Evolutionary conservation across 2,888 invertebrate genomes (phyloP).

Genomic region (Smittia aterrima): DNA sequence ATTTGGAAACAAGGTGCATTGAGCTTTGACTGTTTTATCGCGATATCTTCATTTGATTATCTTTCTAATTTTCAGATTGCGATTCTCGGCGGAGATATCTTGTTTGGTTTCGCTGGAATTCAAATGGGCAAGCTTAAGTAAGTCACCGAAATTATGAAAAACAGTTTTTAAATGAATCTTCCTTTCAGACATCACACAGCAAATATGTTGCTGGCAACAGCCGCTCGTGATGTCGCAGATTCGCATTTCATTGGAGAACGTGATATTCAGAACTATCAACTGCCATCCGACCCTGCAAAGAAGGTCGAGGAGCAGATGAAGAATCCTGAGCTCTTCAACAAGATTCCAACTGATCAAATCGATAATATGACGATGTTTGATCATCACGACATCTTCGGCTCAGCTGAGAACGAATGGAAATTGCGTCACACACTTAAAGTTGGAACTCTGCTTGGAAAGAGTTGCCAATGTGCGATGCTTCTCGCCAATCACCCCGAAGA

Average conservation of each 20-base stretch:
- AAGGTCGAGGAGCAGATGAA: slow-evolving; percentile 24
- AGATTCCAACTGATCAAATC: slow-evolving; percentile 44
- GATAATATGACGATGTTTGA: slow-evolving; percentile 56
- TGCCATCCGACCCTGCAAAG: slow-evolving; percentile 61
- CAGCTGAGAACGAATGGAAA: slow-evolving; percentile 75
- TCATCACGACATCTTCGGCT: slow-evolving; percentile 59
- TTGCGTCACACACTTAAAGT: slow-evolving; percentile 75
- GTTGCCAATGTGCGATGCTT: slow-evolving; percentile 82
- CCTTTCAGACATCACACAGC: slow-evolving; percentile 18
- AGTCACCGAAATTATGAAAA: background rate
- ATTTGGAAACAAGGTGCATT: slow-evolving; percentile 27
- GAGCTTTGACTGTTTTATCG: background rate
- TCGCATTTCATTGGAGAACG: slow-evolving; percentile 53
- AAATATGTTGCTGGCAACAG: slow-evolving; percentile 12
- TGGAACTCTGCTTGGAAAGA: slow-evolving; percentile 74
- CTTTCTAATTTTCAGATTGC: slow-evolving; percentile 62
- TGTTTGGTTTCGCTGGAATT: slow-evolving; percentile 76
- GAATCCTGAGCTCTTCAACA: slow-evolving; percentile 5
- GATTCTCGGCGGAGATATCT: slow-evolving; percentile 79
- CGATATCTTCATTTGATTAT: background rate
- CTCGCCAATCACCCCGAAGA: slow-evolving; percentile 77
- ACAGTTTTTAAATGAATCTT: background rate
- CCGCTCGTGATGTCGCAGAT: slow-evolving; percentile 15
- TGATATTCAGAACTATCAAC: slow-evolving; percentile 73
- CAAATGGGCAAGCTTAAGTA: slow-evolving; percentile 71